phyloP scores from a whole-genome alignment of 2,797 vertebrate genomes.

The Microctenopoma lineatum region DNA sequence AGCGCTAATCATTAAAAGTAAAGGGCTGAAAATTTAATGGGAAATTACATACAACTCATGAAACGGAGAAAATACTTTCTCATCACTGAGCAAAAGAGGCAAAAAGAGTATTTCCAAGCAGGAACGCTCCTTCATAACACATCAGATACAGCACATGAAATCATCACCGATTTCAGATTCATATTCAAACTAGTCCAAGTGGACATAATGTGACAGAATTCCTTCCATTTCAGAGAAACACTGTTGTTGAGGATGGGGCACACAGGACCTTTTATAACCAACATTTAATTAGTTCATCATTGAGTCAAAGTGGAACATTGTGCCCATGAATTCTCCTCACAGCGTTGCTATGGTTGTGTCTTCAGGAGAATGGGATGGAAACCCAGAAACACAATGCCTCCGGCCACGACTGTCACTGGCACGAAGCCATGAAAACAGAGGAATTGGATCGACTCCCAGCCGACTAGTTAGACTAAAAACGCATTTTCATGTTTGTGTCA shows the following conservation, averaged over 20 bases:
- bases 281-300: too few relatives aligned
- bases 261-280: too few relatives aligned
- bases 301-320: too few relatives aligned
- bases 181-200: too few relatives aligned
- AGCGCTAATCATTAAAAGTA: slow-evolving; percentile 4
- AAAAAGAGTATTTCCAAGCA: slow-evolving; percentile 1
- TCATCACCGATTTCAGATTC: not conserved
- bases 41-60: not conserved
- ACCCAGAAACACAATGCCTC: not conserved
- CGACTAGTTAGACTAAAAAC: not conserved
- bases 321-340: too few relatives aligned
- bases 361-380: too few relatives aligned
- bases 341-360: too few relatives aligned
- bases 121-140: not conserved
- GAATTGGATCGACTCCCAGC: not conserved
- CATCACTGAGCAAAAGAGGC: not conserved
- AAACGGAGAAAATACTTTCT: not conserved
- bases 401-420: too few relatives aligned
- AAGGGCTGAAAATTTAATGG: slow-evolving; percentile 9
- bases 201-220: too few relatives aligned
- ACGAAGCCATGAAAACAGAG: slow-evolving; percentile 1
- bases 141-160: not conserved
- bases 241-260: too few relatives aligned
- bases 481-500: not conserved
- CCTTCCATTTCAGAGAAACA: too few relatives aligned